Evolutionary conservation across 2,888 invertebrate species (phyloP), one percentile per base, ranked within the genome.

Genomic region (Pammene aurita): DNA sequence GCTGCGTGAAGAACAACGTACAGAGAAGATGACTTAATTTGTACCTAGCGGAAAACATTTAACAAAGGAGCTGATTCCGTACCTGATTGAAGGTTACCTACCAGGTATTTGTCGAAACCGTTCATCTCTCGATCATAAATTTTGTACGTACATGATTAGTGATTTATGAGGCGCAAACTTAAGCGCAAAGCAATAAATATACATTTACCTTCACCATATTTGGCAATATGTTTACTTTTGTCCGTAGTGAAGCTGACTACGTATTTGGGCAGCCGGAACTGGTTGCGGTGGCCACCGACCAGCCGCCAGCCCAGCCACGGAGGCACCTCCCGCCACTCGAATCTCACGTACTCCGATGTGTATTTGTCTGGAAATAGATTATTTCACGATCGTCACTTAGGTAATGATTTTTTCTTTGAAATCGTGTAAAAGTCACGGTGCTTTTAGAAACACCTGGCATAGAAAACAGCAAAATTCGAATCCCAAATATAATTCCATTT

Each of bases 141-240:
- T 52, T 78, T 82, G 79, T 83, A 84, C 81, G 81, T 83, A 82
- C 74, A 77, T 73, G 72, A 81, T 87, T 85, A 85, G 80, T 82
- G 69, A 60, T 65, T 62, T 73, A 84, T 81, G 77, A 82, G 82
- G 86, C 87, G 87, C 89, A 87, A 87, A 88, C 88, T 81, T 71
- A 90, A 89, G 90, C 88, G 86, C 87, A 85, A 90, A 92, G 92
- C 90, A 85, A 88, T 88, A 88, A 91, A 86, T 90, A 84, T 88
- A 90, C 89, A 89, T 90, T 90, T 92, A 94, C 94, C 94, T 93
- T 94, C 94, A 84, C 94, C 94, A 88, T 94, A 94, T 87, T 92
- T 93, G 83, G 93, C 93, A 84, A 93, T 93, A 86, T 93, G 93
- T 84, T 93, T 93, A 86, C 93, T 93, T 85, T 93, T 92, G 85